These are phyloP conservation scores for Folsomia manolachei DNA, from an alignment of 2,888 invertebrate genomes.

Conservation along the genomic window DNA sequence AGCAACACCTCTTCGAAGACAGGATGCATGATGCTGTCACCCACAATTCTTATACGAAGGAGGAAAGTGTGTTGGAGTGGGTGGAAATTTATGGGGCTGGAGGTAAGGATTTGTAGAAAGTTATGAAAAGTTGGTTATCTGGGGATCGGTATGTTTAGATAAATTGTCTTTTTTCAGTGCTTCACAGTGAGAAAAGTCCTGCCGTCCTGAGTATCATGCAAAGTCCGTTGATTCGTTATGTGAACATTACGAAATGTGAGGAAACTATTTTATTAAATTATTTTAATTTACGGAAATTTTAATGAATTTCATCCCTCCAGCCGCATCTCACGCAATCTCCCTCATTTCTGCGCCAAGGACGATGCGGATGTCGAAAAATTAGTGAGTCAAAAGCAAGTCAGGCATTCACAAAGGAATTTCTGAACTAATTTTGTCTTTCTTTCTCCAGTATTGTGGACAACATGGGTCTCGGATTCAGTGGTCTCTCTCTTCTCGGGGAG, in stretches of 20 bases:
- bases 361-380: constrained; percentile 69
- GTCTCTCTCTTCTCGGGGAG: constrained; percentile 88
- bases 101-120: too few relatives aligned
- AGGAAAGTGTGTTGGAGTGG: constrained; percentile 74
- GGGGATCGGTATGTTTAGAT: too few relatives aligned
- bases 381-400: constrained; percentile 49
- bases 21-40: constrained; percentile 77
- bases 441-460: constrained; percentile 69
- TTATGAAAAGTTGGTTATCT: too few relatives aligned
- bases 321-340: constrained; percentile 89
- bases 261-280: too few relatives aligned
- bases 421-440: constrained; percentile 19
- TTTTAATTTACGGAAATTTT: too few relatives aligned
- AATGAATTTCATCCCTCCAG: too few relatives aligned
- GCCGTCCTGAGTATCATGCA: constrained; percentile 86
- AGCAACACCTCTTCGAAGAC: constrained; percentile 68
- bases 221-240: constrained; percentile 74
- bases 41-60: constrained; percentile 66
- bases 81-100: constrained; percentile 89
- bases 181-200: constrained; percentile 92
- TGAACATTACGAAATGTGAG: constrained; percentile 77
- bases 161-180: too few relatives aligned
- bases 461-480: constrained; percentile 84
- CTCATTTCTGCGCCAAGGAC: constrained; percentile 82
- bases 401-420: background rate